Evolutionary conservation across 1,140 invertebrate genomes (phyloP), one percentile per base, ranked within the genome.

Genomic region (Brachionus rotundiformis): DNA sequence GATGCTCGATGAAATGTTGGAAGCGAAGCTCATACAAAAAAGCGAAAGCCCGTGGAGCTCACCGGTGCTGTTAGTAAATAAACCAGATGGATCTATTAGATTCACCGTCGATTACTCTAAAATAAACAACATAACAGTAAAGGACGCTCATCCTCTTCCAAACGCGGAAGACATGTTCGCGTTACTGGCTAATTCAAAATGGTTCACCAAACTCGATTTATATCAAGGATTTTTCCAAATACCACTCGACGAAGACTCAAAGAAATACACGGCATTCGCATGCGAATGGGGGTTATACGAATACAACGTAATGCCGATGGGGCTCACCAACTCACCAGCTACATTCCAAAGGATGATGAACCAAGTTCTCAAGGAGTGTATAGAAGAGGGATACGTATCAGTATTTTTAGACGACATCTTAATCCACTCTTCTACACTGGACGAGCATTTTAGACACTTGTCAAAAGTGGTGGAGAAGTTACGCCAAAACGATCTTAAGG

Each of bases 21-120:
- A 85, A 23, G 29, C 63, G 29, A 82, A 47, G 54, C 81, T 73
- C 11, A 73, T 73, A 39, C 33, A 47, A 19, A 39, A 39, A 33
- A 41, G 33, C 19, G 23, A 33, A 3, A 41, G 33, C 25, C 33
- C 33, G 10, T 73, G 68, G 33, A 73, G 41, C 39, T 73, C 68
- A 19, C 63, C 63, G 2, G 29, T 68, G 25, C 63, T 33, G 19
- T 19, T 68, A 5, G 63, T 68, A 10, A 19, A n/a, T 31, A 68
- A 68, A 25, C n/a, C n/a, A 5, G 63, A 68, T 19, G 63, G 63
- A 13, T n/a, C 33, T 13, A 73, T 73, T 31, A 29, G 68, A 73
- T 41, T 73, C 13, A 73, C 68, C 3, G 10, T 47, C 31, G 68
- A 73, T 36, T 73, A 73, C 39, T 73, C 68, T 8, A 73, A 47